Evolutionary conservation across 2,113 vertebrate species (phyloP).

Genomic region (Tylochromis polylepis): DNA sequence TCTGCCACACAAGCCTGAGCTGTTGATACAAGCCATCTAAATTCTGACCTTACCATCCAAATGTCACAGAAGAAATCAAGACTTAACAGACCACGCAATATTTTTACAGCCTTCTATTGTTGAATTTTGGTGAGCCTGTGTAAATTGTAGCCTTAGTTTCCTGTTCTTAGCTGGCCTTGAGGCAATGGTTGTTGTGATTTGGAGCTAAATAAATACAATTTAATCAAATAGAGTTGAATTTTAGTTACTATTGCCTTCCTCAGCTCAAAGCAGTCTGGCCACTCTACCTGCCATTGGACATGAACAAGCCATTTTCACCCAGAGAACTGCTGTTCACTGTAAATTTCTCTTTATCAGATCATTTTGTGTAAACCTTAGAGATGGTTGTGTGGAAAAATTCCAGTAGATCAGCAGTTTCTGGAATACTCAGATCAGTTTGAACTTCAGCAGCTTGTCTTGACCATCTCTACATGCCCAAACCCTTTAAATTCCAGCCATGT

Average conservation of each 20-base stretch:
- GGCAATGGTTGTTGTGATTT: neutral
- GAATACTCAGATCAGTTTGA: neutral
- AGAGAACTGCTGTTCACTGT: neutral
- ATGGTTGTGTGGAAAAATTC: neutral
- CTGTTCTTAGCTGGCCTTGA: neutral
- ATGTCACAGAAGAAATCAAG: neutral
- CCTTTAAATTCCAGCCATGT: neutral
- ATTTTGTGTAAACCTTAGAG: neutral
- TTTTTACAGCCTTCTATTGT: neutral
- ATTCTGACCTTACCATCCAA: neutral
- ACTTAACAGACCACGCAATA: neutral
- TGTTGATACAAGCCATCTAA: neutral
- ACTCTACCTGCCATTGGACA: neutral
- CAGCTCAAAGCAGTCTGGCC: neutral
- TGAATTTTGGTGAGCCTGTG: neutral
- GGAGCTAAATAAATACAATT: neutral
- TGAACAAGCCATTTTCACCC: neutral
- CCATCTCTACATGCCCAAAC: neutral
- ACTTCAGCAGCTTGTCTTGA: neutral
- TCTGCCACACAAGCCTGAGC: neutral
- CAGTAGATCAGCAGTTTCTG: neutral
- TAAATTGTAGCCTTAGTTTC: neutral
- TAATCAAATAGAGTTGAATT: neutral
- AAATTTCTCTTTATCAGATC: neutral
- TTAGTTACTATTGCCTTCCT: neutral